Percentiles rank a stretch among this genome's conserved stretches.
Evolutionary conservation across 2,797 vertebrate genomes (phyloP).

Genomic region (Stomatorhinus walkeri): DNA sequence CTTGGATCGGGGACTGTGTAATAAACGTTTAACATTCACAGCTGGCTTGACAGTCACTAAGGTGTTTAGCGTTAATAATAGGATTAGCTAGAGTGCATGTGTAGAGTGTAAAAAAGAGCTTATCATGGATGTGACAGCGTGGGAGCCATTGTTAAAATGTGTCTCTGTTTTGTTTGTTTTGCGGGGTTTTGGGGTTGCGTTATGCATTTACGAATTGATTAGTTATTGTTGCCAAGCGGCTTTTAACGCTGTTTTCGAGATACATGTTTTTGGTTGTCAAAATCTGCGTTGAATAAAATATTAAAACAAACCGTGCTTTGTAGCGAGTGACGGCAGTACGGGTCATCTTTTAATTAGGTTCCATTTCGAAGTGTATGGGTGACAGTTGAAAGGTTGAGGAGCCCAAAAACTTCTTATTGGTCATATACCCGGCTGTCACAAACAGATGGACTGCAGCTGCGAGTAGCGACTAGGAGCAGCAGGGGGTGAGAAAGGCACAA

Average conservation of each 20-base stretch:
- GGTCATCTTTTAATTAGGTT: background rate
- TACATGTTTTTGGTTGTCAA: no score
- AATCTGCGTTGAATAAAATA: background rate
- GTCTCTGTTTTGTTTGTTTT: background rate
- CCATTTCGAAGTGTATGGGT: background rate
- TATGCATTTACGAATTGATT: background rate
- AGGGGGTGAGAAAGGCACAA: background rate
- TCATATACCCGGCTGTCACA: background rate
- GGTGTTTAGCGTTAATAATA: background rate
- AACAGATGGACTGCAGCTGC: background rate
- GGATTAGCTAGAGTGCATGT: background rate
- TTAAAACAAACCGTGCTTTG: background rate
- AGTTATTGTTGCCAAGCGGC: background rate
- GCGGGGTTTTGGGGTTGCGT: background rate
- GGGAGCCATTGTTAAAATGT: background rate
- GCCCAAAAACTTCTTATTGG: background rate
- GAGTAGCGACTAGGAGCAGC: background rate
- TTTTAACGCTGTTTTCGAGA: background rate
- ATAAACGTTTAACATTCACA: background rate
- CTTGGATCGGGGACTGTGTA: background rate
- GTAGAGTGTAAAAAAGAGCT: background rate
- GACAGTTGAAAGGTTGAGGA: constrained; percentile 8
- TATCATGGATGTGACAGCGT: background rate
- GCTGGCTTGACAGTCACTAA: constrained; percentile 6
- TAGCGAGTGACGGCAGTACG: background rate